Evolutionary conservation across 2,113 vertebrate genomes (phyloP).

Genomic region (Tachysurus fulvidraco): DNA sequence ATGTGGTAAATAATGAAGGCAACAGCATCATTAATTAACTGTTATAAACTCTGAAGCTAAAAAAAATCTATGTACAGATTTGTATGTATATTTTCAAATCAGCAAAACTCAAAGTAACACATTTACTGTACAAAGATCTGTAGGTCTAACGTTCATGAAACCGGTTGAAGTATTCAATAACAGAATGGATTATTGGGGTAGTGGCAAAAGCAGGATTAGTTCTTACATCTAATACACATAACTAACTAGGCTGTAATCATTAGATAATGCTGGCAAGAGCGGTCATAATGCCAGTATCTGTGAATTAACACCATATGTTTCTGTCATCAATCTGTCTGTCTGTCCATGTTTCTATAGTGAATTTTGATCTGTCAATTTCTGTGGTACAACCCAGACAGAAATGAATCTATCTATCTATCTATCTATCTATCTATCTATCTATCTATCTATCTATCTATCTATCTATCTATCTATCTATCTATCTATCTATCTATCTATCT

Average conservation of each 20-base stretch:
- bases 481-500: no score
- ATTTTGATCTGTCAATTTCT: no score
- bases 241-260: neutral
- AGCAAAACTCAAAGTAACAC: neutral
- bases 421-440: neutral
- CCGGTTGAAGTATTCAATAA: no score
- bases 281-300: neutral
- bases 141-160: neutral
- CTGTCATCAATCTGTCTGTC: neutral
- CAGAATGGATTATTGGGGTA: no score
- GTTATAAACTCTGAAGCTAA: neutral
- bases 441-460: neutral
- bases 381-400: no score
- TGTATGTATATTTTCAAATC: neutral
- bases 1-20: neutral
- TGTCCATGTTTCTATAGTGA: neutral
- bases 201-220: no score
- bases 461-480: neutral
- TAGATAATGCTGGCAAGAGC: neutral
- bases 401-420: no score
- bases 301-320: neutral
- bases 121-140: neutral
- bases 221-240: neutral
- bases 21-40: neutral
- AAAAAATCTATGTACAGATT: neutral